Evolutionary conservation across 2,888 invertebrate genomes (phyloP), one percentile per base, ranked within the genome.

Genomic region (Willowsia nigromaculata): DNA sequence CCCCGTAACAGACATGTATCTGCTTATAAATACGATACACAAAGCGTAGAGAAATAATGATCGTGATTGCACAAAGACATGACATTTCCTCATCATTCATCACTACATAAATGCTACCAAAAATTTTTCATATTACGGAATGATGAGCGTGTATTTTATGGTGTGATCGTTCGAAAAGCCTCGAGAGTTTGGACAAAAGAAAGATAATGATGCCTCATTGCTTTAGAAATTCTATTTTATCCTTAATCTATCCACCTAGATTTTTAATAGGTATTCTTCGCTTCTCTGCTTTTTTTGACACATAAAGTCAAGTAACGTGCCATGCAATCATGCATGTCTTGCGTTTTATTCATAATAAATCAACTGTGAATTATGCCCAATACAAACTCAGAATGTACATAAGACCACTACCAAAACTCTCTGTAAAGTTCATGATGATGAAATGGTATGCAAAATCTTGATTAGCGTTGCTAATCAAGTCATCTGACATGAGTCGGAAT

Each of bases 31-130:
- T 11, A 68, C 33, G 15, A 65, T 33, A 33, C 33, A 65, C 13
- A 22, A 15, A 43, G 13, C 2, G 18, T 50, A 33, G 50, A 74
- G 59, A 80, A 47, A 81, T 78, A 59, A 81, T 83, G 68, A 83
- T 50, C 83, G 11, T 68, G 83, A 83, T 83, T 68, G 83, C 47
- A 50, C 53, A 83, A 65, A 83, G 68, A 68, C 65, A 68, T 50
- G 83, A 83, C 83, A 83, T 83, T 83, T 83, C 83, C 83, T 83
- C 68, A 65, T 62, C 40, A 81, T 81, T 81, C 81, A 59, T 25
- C 25, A 59, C 59, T 7, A 37, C 40, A 25, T 15, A 40, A 40
- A 37, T 25, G n/a, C n/a, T n/a, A 13, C 81, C 81, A 81, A 59
- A 78, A 71, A 53, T 53, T 33, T 18, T 30, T 78, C 5, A 27